Conservation (phyloP, 2,797 vertebrate genomes). For the Catamblyrhynchus diadema region DNA sequence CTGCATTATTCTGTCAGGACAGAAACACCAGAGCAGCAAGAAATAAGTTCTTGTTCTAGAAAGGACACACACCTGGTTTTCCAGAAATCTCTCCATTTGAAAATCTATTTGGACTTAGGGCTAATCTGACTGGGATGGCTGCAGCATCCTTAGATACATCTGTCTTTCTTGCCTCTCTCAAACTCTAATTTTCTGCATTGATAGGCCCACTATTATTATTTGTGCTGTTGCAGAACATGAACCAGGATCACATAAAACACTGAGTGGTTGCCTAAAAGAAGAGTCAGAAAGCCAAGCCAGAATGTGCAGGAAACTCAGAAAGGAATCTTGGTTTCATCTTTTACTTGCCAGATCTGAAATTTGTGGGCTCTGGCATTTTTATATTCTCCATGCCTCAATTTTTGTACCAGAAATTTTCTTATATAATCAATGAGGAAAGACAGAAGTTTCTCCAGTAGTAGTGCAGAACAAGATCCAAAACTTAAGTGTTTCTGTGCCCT, state of each 20-base stretch:
- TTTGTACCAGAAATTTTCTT: not conserved
- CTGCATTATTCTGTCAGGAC: not conserved
- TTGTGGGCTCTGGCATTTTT: not conserved
- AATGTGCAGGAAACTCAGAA: not conserved
- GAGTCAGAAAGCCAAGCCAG: not conserved
- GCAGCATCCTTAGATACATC: not conserved
- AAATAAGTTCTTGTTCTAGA: not conserved
- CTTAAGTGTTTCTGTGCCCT: not conserved
- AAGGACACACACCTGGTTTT: not conserved
- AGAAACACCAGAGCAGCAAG: not conserved
- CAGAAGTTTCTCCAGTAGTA: not conserved
- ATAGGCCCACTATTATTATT: not conserved
- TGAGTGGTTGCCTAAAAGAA: not conserved
- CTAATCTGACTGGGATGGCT: not conserved
- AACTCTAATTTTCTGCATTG: not conserved
- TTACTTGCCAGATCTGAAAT: not conserved
- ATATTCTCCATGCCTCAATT: not conserved
- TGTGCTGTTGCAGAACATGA: not conserved
- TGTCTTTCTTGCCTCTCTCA: not conserved
- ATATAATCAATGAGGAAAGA: not conserved
- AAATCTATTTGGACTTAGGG: not conserved
- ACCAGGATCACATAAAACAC: not conserved
- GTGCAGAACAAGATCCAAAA: not conserved
- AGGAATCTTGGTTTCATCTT: not conserved
- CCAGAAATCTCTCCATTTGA: not conserved